Base-by-base conservation (phyloP, 1,140 invertebrate genomes). In the Drosophila melanica region DNA sequence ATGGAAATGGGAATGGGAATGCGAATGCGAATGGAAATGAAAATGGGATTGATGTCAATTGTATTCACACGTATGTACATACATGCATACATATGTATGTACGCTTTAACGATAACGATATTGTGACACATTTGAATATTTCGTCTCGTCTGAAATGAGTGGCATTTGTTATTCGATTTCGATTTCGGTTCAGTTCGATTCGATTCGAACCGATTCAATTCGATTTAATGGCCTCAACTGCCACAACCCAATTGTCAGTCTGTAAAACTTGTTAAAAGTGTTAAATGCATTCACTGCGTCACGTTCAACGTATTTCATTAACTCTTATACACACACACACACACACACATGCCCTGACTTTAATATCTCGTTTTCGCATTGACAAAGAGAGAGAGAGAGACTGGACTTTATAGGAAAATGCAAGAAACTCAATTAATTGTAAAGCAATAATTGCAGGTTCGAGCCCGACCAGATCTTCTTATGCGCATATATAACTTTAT, bases 31-130 rank as follows among this genome's bases (percentile, higher is more conserved):
- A 44, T 67, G 51, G 51, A 33, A 63, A 51, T 44, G 27, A 30
- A 62, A 45, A 53, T 45, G 55, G 20, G 44, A 74, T 69, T 69
- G 70, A 68, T 73, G 70, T 41, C 64, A 35, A 45, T 59, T 63
- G 48, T 68, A 48, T 50, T 39, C 41, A 18, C 35, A 12, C 11
- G 11, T 8, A 30, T 41, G 18, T 2, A 12, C 4, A n/a, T 1
- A 35, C 33, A 18, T 42, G 18, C 7, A 6, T 20, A 2, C 12
- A 27, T 18, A 50, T 4, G n/a, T 37, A 11, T 33, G 30, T 30
- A 54, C 37, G 33, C 2, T 37, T 42, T 62, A 60, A 37, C 39
- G 35, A 42, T 65, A 71, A 65, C 62, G 51, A 35, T 58, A 73
- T 59, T 59, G 41, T 53, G 55, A 60, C 48, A 53, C 30, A 72